phyloP scores from a whole-genome alignment of 2,888 invertebrate species.

The Hyposoter didymator region DNA sequence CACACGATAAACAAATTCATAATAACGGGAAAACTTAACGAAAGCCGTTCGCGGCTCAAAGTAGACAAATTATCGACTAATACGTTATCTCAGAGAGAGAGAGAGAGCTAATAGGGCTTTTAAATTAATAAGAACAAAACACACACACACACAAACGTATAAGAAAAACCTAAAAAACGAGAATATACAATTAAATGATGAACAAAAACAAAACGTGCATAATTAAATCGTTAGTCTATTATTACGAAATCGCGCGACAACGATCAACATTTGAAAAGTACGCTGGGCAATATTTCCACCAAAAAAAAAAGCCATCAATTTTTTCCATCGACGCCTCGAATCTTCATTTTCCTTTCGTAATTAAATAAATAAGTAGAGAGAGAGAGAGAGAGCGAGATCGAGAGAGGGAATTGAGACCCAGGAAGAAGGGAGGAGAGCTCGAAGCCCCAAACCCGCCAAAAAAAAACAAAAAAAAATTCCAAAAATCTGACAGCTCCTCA shows the following conservation, averaged over 20 bases:
- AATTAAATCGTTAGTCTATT: conserved; percentile 79
- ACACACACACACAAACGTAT: neutral
- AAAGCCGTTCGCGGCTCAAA: conserved; percentile 62
- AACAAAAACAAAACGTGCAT: conserved; percentile 69
- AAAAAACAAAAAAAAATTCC: neutral
- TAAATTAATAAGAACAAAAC: conserved; percentile 31
- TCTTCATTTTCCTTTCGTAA: conserved; percentile 17
- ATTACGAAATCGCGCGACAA: conserved; percentile 74
- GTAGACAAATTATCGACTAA: conserved; percentile 72
- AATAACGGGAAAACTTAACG: conserved; percentile 45
- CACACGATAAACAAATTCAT: conserved; percentile 52
- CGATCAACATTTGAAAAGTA: conserved; percentile 70
- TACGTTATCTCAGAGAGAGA: conserved; percentile 68
- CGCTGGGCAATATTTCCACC: conserved; percentile 78
- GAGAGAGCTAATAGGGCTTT: conserved; percentile 62
- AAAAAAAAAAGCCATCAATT: conserved; percentile 40
- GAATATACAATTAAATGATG: conserved; percentile 74
- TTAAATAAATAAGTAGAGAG: conserved; percentile 30
- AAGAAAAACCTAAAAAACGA: conserved; percentile 2
- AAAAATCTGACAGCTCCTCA: no score
- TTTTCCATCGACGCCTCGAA: conserved; percentile 40
- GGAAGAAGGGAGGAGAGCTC: conserved; percentile 50
- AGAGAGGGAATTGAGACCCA: conserved; percentile 39
- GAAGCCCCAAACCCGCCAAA: conserved; percentile 5
- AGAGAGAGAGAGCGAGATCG: conserved; percentile 42